Conservation (phyloP, 2,797 vertebrate genomes). For the Garrulus glandarius region DNA sequence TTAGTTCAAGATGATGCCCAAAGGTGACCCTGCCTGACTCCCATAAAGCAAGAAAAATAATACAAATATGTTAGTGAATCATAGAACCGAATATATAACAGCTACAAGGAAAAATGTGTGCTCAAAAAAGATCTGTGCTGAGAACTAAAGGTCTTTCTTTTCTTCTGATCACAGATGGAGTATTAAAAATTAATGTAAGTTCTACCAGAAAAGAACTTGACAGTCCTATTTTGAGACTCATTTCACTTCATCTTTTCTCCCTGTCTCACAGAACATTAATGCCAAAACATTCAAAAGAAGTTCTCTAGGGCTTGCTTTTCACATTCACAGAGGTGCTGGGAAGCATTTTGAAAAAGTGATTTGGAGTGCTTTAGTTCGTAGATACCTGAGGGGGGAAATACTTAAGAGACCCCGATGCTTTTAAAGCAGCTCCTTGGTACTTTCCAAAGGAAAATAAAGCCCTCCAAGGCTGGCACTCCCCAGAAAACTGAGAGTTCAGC, state of each 20-base stretch:
- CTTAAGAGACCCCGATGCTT: not conserved
- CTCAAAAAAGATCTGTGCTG: slow-evolving; percentile 43
- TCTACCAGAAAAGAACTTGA: slow-evolving; percentile 61
- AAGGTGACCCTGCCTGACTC: not conserved
- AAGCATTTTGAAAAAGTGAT: slow-evolving; percentile 4
- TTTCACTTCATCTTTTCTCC: slow-evolving; percentile 42
- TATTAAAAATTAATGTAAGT: slow-evolving; percentile 69
- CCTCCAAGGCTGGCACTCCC: not conserved
- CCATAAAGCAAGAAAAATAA: not conserved
- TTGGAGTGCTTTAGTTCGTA: not conserved
- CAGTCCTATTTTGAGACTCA: slow-evolving; percentile 62
- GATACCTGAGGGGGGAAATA: not conserved
- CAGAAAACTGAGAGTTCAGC: not conserved
- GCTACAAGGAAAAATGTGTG: slow-evolving; percentile 14
- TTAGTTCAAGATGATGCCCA: not conserved
- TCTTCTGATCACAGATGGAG: slow-evolving; percentile 65
- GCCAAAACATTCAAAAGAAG: slow-evolving; percentile 30
- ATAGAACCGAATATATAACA: not conserved
- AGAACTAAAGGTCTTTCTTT: slow-evolving; percentile 58
- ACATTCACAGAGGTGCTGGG: not conserved
- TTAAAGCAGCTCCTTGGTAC: not conserved
- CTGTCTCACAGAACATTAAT: slow-evolving; percentile 47
- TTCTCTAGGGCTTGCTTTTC: slow-evolving; percentile 13
- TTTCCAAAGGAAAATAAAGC: not conserved
- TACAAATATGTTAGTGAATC: slow-evolving; percentile 21